A percentile compares a stretch with the other conserved stretches of the same genome.
phyloP scores from a whole-genome alignment of 2,797 vertebrate species.

The Eulemur rubriventer region DNA sequence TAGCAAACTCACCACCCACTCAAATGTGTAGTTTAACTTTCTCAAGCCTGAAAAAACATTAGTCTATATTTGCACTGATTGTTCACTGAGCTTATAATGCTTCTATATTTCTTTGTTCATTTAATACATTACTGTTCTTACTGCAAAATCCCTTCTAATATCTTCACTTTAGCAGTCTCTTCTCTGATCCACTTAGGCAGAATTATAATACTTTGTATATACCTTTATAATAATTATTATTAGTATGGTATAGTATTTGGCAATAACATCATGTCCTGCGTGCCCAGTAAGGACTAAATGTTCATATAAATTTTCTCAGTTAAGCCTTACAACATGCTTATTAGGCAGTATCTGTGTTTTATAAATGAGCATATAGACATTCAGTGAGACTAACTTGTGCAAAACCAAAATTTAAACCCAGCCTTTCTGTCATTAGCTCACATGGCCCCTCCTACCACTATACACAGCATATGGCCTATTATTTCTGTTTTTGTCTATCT shows the following conservation, averaged over 20 bases:
- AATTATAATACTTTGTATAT: not conserved
- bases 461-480: not conserved
- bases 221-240: not conserved
- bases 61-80: not conserved
- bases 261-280: not conserved
- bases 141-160: not conserved
- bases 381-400: not conserved
- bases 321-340: not conserved
- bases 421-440: not conserved
- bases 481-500: not conserved
- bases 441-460: not conserved
- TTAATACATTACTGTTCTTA: not conserved
- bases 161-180: not conserved
- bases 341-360: not conserved
- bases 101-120: not conserved
- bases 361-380: not conserved
- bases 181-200: not conserved
- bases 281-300: not conserved
- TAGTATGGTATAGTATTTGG: not conserved
- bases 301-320: not conserved
- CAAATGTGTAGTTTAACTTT: not conserved
- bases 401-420: not conserved
- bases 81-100: not conserved
- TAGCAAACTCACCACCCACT: not conserved
- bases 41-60: not conserved